These are phyloP conservation scores for Hippolais icterina DNA, from an alignment of 2,113 vertebrate species.

Conservation along the genomic window DNA sequence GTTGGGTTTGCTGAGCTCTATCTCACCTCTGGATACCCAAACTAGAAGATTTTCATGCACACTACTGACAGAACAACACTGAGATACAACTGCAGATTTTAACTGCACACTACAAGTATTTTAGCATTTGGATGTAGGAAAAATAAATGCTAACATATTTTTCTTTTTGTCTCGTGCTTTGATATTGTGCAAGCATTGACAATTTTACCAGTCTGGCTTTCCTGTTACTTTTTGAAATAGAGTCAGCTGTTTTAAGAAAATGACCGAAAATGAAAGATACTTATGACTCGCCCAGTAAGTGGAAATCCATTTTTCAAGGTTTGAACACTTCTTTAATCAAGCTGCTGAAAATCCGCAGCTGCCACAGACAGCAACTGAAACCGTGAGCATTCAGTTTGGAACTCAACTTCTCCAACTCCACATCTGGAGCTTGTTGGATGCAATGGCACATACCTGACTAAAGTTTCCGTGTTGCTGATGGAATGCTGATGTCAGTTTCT, in stretches of 20 bases:
- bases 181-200: neutral
- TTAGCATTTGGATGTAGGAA: neutral
- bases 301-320: neutral
- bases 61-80: neutral
- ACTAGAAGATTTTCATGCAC: neutral
- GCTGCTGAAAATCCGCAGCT: neutral
- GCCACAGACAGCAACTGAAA: neutral
- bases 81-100: neutral
- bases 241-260: neutral
- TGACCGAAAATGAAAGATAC: neutral
- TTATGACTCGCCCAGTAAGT: neutral
- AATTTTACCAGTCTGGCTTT: neutral
- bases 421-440: neutral
- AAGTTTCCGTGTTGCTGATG: slow-evolving; percentile 89
- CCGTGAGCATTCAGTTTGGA: neutral
- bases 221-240: neutral
- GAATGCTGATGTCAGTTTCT: slow-evolving; percentile 89
- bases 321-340: neutral
- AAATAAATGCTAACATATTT: neutral
- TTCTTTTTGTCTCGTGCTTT: neutral
- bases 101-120: neutral
- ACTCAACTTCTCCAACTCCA: neutral
- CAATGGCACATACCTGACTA: slow-evolving; percentile 82
- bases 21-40: neutral
- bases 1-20: neutral